Evolutionary conservation across 2,888 invertebrate genomes (phyloP), one percentile per base, ranked within the genome.

Genomic region (Drosophila hamatofila): DNA sequence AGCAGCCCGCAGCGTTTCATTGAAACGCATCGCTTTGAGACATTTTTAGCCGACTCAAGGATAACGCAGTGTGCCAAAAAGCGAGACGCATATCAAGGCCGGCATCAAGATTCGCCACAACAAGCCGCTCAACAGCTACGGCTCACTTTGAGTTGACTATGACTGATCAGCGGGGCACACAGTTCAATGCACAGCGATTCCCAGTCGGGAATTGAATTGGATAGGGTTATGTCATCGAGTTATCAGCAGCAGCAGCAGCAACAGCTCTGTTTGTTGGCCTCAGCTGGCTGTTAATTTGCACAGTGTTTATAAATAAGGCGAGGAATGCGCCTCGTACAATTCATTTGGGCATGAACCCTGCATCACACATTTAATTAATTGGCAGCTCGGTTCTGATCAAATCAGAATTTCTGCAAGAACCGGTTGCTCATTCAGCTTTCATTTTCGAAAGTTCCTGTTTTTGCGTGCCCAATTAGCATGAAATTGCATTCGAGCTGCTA

Each of bases 41-140:
- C 90, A 81, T 77, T 87, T 89, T 85, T 89, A 89, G 90, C 71
- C 59, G 16, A 39, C 48, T 46, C 90, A 88, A 88, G 88, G 88
- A 90, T 84, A 81, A 79, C 73, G 67, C 61, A 62, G 71, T 69
- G 77, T 89, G 87, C 90, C 90, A 88, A 86, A 80, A 80, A 72
- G 72, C 57, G 66, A 56, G 59, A 44, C 86, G 54, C 69, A 61
- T 69, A 83, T 72, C 69, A 82, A 78, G 66, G 82, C 72, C 81
- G 72, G 58, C 81, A 39, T 42, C 81, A 68, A 64, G 66, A 77
- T 60, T 71, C 51, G 78, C 81, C 77, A 51, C 77, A 60, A 66
- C 71, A 60, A 61, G 81, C 81, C 41, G 39, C 58, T 39, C 16
- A 57, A 30, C 54, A 44, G 25, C 12, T 33, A 51, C 64, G 59